phyloP scores from a whole-genome alignment of 2,888 invertebrate species.

The Atrina japonica region DNA sequence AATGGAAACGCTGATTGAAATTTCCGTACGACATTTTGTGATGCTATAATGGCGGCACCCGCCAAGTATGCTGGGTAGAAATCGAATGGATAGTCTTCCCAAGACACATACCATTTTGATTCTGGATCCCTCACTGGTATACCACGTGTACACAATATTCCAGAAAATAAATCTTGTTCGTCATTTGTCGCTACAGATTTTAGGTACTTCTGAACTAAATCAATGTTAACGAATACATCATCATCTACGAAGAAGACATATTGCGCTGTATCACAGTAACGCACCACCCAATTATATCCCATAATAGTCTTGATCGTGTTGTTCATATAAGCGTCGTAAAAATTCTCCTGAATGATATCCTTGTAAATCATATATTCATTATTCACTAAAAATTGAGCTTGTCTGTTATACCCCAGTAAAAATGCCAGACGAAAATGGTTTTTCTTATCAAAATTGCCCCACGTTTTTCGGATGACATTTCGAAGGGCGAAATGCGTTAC shows the following conservation, averaged over 20 bases:
- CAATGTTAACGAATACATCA: conserved; percentile 4
- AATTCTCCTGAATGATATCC: conserved; percentile 21
- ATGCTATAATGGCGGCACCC: conserved; percentile 13
- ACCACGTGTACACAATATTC: not conserved
- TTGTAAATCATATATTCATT: conserved; percentile 2
- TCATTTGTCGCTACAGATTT: not conserved
- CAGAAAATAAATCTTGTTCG: not conserved
- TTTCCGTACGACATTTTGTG: conserved; percentile 3
- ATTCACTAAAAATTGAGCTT: not conserved
- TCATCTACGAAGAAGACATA: conserved; percentile 19
- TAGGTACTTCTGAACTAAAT: not conserved
- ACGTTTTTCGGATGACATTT: conserved; percentile 6
- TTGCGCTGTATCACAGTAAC: not conserved
- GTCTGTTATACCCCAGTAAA: not conserved
- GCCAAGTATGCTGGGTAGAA: conserved; percentile 13
- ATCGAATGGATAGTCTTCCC: conserved; percentile 24
- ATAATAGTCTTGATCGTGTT: conserved; percentile 21
- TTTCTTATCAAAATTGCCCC: not conserved
- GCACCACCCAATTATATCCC: conserved; percentile 18
- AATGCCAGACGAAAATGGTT: not conserved
- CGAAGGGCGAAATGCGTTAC: not conserved
- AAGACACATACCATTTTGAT: conserved; percentile 7
- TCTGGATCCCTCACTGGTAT: conserved; percentile 2
- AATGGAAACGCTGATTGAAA: conserved; percentile 15
- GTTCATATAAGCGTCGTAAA: conserved; percentile 3